These are phyloP conservation scores for Drosophila lini DNA, from an alignment of 1,140 invertebrate species.

Conservation along the genomic window DNA sequence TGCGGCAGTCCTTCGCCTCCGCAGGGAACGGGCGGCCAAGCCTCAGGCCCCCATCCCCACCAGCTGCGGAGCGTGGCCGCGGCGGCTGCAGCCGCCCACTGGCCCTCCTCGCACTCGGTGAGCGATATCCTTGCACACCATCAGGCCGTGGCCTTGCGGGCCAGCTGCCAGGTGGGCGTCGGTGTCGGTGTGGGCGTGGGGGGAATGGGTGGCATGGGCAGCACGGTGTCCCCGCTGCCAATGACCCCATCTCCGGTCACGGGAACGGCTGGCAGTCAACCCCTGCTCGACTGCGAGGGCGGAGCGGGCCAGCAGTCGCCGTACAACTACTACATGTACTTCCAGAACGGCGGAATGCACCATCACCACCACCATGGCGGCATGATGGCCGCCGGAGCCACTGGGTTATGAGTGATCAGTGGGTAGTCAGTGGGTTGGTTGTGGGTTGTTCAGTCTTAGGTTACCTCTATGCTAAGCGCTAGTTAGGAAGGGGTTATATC, in stretches of 20 bases:
- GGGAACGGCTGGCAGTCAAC: constrained; percentile 57
- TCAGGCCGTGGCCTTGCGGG: constrained; percentile 77
- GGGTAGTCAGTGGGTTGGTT: constrained; percentile 38
- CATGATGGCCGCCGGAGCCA: constrained; percentile 81
- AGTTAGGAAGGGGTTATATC: constrained; percentile 10
- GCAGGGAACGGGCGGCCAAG: constrained; percentile 62
- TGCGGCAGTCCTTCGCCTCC: constrained; percentile 84
- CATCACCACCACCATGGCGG: constrained; percentile 81
- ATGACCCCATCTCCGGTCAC: constrained; percentile 76
- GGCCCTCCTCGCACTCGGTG: constrained; percentile 88
- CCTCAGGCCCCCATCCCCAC: constrained; percentile 66
- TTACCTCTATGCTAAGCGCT: constrained; percentile 8
- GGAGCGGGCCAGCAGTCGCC: constrained; percentile 86
- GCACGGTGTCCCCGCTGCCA: constrained; percentile 65
- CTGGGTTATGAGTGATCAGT: constrained; percentile 74
- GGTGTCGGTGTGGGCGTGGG: constrained; percentile 35
- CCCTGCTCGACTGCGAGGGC: constrained; percentile 66
- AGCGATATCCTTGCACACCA: constrained; percentile 88
- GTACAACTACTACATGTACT: constrained; percentile 90
- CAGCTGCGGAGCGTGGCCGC: constrained; percentile 71
- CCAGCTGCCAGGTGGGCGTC: constrained; percentile 73
- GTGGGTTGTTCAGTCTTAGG: constrained; percentile 32
- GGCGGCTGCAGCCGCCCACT: constrained; percentile 78
- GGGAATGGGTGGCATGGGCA: constrained; percentile 57
- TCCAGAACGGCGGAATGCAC: constrained; percentile 85